A percentile compares a stretch with the other conserved stretches of the same genome.
Conservation (phyloP, 1,140 invertebrate genomes). For the Drosophila takahashii region DNA sequence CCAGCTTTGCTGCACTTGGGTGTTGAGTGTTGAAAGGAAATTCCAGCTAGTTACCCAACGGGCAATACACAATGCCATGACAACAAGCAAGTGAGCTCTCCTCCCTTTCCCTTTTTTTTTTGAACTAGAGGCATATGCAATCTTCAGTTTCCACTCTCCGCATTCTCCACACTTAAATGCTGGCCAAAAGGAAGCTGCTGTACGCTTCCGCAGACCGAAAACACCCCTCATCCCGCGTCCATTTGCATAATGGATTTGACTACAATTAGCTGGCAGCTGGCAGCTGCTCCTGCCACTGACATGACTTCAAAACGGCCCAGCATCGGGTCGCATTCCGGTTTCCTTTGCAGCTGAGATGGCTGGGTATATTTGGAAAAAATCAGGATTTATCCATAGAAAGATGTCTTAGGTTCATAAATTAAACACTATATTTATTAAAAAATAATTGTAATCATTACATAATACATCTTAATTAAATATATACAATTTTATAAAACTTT, state of each 20-base stretch:
- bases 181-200: background rate
- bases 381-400: too few species aligned
- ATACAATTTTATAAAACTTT: too few species aligned
- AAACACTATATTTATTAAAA: too few species aligned
- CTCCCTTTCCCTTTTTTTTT: slow-evolving; percentile 12
- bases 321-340: background rate
- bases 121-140: slow-evolving; percentile 17
- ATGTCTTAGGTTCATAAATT: too few species aligned
- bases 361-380: background rate
- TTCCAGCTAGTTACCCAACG: slow-evolving; percentile 9
- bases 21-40: slow-evolving; percentile 25
- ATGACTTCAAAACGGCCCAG: slow-evolving; percentile 41
- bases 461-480: too few species aligned
- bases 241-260: slow-evolving; percentile 69
- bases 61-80: slow-evolving; percentile 30
- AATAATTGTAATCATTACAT: too few species aligned
- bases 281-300: slow-evolving; percentile 30
- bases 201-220: background rate
- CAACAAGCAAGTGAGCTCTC: slow-evolving; percentile 11
- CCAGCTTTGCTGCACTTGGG: background rate
- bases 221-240: slow-evolving; percentile 6
- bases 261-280: slow-evolving; percentile 62
- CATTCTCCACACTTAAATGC: slow-evolving; percentile 29
- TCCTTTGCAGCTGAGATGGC: background rate
- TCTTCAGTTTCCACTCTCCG: slow-evolving; percentile 2